phyloP scores from a whole-genome alignment of 2,113 vertebrate species.

The Phainopepla nitens region DNA sequence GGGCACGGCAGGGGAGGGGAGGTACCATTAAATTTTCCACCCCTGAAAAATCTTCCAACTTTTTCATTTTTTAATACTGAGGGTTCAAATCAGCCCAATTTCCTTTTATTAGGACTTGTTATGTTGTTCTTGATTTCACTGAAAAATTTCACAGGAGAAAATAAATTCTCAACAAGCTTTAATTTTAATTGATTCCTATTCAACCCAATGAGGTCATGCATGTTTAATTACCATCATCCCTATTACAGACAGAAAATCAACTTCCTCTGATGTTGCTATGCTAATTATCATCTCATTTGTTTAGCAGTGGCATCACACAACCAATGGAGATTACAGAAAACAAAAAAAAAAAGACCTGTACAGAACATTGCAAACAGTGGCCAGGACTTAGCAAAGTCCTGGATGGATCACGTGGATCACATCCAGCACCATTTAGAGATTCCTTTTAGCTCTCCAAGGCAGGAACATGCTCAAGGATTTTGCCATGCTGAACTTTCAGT shows the following conservation, averaged over 20 bases:
- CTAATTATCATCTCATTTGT: constrained; percentile 57
- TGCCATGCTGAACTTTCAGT: not conserved
- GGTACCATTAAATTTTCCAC: not conserved
- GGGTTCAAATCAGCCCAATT: not conserved
- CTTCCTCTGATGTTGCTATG: constrained; percentile 50
- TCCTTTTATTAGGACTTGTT: not conserved
- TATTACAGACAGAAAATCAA: constrained; percentile 52
- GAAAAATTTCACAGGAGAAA: not conserved
- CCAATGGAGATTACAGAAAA: not conserved
- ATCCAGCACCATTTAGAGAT: not conserved
- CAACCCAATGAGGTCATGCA: constrained; percentile 40
- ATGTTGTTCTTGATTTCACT: not conserved
- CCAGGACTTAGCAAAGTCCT: not conserved
- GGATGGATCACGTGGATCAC: not conserved
- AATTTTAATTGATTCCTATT: constrained; percentile 48
- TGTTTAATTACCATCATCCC: constrained; percentile 56
- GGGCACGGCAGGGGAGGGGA: not conserved
- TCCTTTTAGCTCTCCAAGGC: not conserved
- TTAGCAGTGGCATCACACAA: constrained; percentile 4
- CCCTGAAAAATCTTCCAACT: not conserved
- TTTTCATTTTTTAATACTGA: not conserved
- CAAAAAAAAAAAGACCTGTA: not conserved
- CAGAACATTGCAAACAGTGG: not conserved
- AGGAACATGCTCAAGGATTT: not conserved
- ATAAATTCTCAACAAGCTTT: constrained; percentile 19